phyloP scores from a whole-genome alignment of 2,113 vertebrate species.

The Prolemur simus region DNA sequence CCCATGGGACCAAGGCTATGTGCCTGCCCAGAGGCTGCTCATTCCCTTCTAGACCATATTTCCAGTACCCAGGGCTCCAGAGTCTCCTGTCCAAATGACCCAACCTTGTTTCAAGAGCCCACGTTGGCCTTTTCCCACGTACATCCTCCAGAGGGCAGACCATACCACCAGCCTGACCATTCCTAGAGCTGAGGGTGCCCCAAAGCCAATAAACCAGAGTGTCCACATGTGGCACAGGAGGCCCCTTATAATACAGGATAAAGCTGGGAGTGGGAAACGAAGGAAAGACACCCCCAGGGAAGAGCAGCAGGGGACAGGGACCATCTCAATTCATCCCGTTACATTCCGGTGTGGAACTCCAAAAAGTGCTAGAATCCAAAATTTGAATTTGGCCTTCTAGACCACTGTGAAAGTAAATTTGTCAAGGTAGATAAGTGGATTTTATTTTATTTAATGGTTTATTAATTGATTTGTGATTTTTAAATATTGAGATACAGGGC shows the following conservation, averaged over 20 bases:
- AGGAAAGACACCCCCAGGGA: background rate
- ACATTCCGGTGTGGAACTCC: background rate
- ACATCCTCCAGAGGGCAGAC: constrained; percentile 50
- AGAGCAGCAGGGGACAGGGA: background rate
- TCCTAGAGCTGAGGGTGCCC: background rate
- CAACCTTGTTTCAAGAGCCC: too few species aligned
- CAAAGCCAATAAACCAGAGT: background rate
- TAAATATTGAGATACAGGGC: background rate
- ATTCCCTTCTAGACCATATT: background rate
- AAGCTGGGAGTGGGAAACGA: background rate
- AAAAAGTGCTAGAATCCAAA: background rate
- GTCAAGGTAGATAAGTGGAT: background rate
- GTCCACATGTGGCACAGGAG: background rate
- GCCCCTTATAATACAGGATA: background rate
- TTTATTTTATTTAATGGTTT: background rate
- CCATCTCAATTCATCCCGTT: background rate
- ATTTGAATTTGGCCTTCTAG: background rate
- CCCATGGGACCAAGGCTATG: background rate
- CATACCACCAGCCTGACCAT: background rate
- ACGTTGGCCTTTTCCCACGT: background rate
- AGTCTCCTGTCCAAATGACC: background rate
- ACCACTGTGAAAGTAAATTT: background rate
- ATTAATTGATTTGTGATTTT: background rate
- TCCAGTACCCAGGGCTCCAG: background rate
- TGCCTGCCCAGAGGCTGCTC: background rate